Conservation (phyloP, 2,113 vertebrate species). For the Microtus pennsylvanicus region DNA sequence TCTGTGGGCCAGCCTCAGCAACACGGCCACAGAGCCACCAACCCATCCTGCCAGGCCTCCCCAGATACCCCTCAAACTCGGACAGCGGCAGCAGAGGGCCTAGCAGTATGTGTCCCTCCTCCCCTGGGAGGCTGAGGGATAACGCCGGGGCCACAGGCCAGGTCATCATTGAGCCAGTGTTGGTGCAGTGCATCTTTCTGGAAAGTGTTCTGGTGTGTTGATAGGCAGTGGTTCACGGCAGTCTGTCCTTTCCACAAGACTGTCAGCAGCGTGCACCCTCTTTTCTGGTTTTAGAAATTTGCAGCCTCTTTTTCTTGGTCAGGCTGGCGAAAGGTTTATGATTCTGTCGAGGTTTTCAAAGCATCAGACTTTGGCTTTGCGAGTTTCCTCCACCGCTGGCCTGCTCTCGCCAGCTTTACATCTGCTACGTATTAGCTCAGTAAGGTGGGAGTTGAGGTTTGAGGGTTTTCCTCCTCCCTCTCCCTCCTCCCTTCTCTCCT, state of each 20-base stretch:
- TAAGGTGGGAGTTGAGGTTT: background rate
- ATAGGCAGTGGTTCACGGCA: fast-evolving
- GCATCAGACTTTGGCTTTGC: background rate
- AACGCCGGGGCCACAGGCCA: background rate
- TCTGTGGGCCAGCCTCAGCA: background rate
- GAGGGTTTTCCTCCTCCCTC: too few species aligned
- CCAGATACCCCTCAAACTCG: background rate
- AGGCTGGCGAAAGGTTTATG: background rate
- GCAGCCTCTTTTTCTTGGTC: background rate
- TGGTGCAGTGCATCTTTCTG: background rate
- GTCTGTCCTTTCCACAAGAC: background rate
- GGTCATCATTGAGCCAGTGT: background rate
- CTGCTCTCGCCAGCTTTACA: background rate
- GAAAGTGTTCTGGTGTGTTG: background rate
- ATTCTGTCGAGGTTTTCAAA: background rate
- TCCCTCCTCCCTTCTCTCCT: too few species aligned
- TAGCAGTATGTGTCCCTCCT: background rate
- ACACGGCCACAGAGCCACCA: fast-evolving
- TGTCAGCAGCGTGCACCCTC: fast-evolving
- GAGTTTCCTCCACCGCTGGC: background rate
- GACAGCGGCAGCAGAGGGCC: background rate
- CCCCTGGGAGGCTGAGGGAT: too few species aligned
- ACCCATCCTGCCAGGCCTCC: background rate
- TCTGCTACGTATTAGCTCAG: background rate
- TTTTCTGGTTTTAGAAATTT: fast-evolving